Conservation (phyloP, 2,113 vertebrate genomes). For the Corydoras maculifer region DNA sequence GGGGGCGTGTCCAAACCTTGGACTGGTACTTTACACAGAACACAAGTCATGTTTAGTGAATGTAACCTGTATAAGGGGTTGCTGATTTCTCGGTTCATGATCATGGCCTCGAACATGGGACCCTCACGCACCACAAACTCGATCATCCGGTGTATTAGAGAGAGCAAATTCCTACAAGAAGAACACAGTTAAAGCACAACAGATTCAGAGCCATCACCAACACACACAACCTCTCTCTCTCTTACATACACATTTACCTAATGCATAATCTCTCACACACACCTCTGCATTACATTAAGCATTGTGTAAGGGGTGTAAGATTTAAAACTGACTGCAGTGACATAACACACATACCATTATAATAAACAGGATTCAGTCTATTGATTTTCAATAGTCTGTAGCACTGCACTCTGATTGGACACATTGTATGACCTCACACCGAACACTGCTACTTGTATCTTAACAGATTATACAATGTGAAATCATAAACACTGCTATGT, state of each 20-base stretch:
- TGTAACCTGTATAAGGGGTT: slow-evolving; percentile 96
- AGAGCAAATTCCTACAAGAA: slow-evolving; percentile 99
- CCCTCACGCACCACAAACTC: slow-evolving; percentile 99
- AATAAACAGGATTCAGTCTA: slow-evolving; percentile 18
- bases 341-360: slow-evolving; percentile 26
- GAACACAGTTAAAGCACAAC: slow-evolving; percentile 99
- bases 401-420: slow-evolving; percentile 29
- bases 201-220: slow-evolving; percentile 77
- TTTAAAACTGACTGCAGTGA: slow-evolving; percentile 43
- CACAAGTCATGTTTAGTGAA: too few species aligned
- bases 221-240: slow-evolving; percentile 20
- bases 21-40: too few species aligned
- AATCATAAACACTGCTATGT: slow-evolving; percentile 24
- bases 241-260: background rate
- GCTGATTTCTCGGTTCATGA: slow-evolving; percentile 99
- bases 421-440: slow-evolving; percentile 7
- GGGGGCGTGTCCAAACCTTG: too few species aligned
- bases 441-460: background rate
- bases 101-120: slow-evolving; percentile 99
- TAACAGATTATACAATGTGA: background rate
- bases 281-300: background rate
- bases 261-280: background rate
- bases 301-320: slow-evolving; percentile 25
- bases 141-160: slow-evolving; percentile 99
- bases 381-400: slow-evolving; percentile 20